These are phyloP conservation scores for Sternotherus odoratus DNA, from an alignment of 2,797 vertebrate genomes.

Conservation along the genomic window DNA sequence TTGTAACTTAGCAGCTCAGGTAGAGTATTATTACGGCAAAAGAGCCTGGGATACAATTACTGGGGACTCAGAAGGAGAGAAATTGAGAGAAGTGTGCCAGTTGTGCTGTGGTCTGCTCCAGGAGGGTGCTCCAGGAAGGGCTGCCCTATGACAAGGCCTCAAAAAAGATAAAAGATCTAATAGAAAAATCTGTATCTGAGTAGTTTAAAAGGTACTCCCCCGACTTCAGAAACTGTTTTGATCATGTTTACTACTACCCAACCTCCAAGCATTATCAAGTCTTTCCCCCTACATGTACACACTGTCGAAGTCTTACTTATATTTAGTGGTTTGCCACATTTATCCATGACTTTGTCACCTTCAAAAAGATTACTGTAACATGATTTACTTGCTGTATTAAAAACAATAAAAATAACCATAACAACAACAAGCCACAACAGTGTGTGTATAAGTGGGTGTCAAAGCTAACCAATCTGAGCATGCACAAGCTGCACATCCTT, in stretches of 20 bases:
- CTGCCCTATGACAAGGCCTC: neutral
- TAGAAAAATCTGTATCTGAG: neutral
- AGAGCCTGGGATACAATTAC: neutral
- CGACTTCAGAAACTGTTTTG: neutral
- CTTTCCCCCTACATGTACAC: neutral
- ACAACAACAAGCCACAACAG: neutral
- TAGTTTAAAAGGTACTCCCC: slow-evolving; percentile 15
- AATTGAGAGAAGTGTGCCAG: neutral
- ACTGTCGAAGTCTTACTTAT: neutral
- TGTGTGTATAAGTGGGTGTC: neutral
- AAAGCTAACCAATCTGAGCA: neutral
- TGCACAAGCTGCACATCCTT: neutral
- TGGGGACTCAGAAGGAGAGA: neutral
- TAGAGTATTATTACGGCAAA: neutral
- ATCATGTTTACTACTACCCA: neutral
- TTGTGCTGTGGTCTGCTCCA: neutral
- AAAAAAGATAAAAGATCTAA: neutral
- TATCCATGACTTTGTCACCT: neutral
- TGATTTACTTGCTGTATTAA: neutral
- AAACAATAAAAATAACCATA: neutral
- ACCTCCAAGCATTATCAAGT: neutral
- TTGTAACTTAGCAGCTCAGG: neutral
- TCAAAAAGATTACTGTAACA: neutral
- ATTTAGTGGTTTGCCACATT: neutral
- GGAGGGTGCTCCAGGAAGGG: neutral